Evolutionary conservation across 1,140 invertebrate genomes (phyloP).

Genomic region (Episyrphus balteatus): DNA sequence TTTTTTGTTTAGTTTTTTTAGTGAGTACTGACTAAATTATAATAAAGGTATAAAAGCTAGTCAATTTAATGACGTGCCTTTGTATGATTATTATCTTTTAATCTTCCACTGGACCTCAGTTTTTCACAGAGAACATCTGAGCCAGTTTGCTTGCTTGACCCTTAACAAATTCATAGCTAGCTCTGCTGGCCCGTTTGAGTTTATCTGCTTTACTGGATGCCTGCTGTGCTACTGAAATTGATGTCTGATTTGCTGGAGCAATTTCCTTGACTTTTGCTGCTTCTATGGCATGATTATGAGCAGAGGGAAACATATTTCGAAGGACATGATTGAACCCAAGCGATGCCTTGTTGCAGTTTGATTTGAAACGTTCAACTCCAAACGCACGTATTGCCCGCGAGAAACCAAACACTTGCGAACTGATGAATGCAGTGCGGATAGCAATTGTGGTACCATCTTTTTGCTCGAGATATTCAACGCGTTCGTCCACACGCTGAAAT

Average conservation of each 20-base stretch:
- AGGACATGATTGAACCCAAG: conserved; percentile 75
- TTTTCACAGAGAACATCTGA: conserved; percentile 32
- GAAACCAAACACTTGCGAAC: conserved; percentile 78
- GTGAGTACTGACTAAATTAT: no score
- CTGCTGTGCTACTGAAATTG: conserved; percentile 23
- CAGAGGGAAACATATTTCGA: conserved; percentile 55
- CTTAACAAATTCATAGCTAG: conserved; percentile 65
- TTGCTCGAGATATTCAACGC: conserved; percentile 66
- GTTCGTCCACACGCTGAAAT: conserved; percentile 74
- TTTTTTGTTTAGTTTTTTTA: no score
- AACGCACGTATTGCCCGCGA: conserved; percentile 78
- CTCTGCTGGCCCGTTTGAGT: conserved; percentile 61
- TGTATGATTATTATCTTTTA: no score
- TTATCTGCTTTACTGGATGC: conserved; percentile 43
- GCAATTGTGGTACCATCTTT: conserved; percentile 65
- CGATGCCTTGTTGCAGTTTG: conserved; percentile 70
- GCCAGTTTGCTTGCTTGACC: conserved; percentile 53
- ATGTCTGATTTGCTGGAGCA: conserved; percentile 8
- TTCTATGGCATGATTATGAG: not conserved
- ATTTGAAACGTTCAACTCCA: conserved; percentile 75
- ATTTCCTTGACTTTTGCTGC: not conserved
- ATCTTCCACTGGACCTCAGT: conserved; percentile 13
- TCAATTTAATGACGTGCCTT: no score
- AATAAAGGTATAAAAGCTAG: no score
- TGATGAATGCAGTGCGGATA: conserved; percentile 70